phyloP scores from a whole-genome alignment of 2,113 vertebrate genomes.

The zebrafish (Danio rerio) region GRCz12tu NC_133195.1:12357001-12357500 shows the following conservation, averaged over 20 bases:
- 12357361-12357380: too few species aligned
- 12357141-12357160: slow-evolving; percentile 2
- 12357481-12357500: too few species aligned
- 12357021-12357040: slow-evolving; percentile 20
- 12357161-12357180: slow-evolving; percentile 11
- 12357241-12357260: background rate
- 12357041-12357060: slow-evolving; percentile 13
- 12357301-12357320: background rate
- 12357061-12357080: slow-evolving; percentile 22
- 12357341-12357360: too few species aligned
- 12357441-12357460: too few species aligned
- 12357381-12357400: too few species aligned
- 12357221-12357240: background rate
- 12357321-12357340: too few species aligned
- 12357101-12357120: background rate
- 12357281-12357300: background rate
- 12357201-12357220: background rate
- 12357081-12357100: background rate
- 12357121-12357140: slow-evolving; percentile 10
- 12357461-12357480: too few species aligned
- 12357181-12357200: too few species aligned
- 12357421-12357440: too few species aligned
- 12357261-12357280: background rate
- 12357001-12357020: slow-evolving; percentile 23
- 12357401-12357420: too few species aligned